phyloP scores from a whole-genome alignment of 2,888 invertebrate species.

The Cataglyphis cursor region DNA sequence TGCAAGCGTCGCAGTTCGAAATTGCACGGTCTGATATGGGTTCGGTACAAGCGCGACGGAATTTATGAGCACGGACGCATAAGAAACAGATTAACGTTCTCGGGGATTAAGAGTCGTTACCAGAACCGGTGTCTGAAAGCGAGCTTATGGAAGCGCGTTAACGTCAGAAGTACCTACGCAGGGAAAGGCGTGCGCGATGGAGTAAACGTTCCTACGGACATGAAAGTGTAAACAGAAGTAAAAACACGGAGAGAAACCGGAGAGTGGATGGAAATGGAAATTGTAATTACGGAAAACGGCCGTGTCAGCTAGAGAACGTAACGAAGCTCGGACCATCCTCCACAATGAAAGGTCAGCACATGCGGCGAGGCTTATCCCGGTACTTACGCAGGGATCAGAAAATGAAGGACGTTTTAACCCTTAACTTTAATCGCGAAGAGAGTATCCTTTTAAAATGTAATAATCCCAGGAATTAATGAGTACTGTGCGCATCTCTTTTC shows the following conservation, averaged over 20 bases:
- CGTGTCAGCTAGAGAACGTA: slow-evolving; percentile 43
- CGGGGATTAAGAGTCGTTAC: slow-evolving; percentile 55
- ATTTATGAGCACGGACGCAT: slow-evolving; percentile 41
- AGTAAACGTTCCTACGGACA: slow-evolving; percentile 37
- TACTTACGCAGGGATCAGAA: background rate
- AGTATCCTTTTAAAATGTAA: background rate
- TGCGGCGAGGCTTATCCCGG: slow-evolving; percentile 11
- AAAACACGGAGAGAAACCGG: slow-evolving; percentile 25
- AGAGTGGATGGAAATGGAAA: slow-evolving; percentile 45
- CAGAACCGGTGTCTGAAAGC: slow-evolving; percentile 19
- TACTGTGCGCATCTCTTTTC: background rate
- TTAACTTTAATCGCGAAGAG: slow-evolving; percentile 8
- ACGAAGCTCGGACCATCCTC: slow-evolving; percentile 25
- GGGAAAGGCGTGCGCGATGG: background rate
- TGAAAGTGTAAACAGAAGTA: slow-evolving; percentile 55
- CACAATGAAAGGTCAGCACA: slow-evolving; percentile 54
- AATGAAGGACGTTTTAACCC: slow-evolving; percentile 4
- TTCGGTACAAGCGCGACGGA: background rate
- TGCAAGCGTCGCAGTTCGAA: background rate
- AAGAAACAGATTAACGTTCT: slow-evolving; percentile 56
- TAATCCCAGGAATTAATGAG: background rate
- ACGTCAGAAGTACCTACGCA: slow-evolving; percentile 14
- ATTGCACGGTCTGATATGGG: slow-evolving; percentile 14
- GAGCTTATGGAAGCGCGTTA: slow-evolving; percentile 37
- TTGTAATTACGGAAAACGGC: slow-evolving; percentile 49